phyloP scores from a whole-genome alignment of 2,888 invertebrate species.

The Pristionchus exspectatus region DNA sequence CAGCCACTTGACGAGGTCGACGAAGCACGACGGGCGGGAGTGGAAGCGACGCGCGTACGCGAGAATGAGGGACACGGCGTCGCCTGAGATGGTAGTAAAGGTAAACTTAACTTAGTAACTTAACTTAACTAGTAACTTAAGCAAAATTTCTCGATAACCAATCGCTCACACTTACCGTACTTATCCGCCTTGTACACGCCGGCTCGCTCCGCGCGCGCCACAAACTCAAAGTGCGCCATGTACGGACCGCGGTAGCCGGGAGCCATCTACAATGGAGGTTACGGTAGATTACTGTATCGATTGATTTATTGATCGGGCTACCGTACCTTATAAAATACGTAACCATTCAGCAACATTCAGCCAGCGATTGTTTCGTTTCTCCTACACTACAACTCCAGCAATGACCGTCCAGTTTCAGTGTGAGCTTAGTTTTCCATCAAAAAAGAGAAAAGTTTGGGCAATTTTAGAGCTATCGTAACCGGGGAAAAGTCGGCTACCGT shows the following conservation, averaged over 20 bases:
- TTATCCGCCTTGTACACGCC: slow-evolving; percentile 8
- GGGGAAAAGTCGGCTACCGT: background rate
- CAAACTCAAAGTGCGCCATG: slow-evolving; percentile 56
- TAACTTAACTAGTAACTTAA: no score
- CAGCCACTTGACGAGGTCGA: slow-evolving; percentile 88
- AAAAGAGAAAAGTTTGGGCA: no score
- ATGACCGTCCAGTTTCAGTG: no score
- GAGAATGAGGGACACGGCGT: slow-evolving; percentile 82
- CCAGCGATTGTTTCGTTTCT: no score
- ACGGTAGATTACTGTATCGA: background rate
- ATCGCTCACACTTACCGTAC: background rate
- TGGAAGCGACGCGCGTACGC: slow-evolving; percentile 90
- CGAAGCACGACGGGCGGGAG: slow-evolving; percentile 90
- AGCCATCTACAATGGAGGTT: background rate
- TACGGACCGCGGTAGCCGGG: slow-evolving; percentile 55
- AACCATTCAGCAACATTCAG: no score
- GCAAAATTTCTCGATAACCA: background rate
- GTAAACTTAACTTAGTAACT: no score
- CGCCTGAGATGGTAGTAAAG: slow-evolving; percentile 67
- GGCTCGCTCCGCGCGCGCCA: background rate
- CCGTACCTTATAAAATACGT: no score
- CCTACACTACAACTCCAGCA: no score
- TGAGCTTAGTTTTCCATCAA: no score
- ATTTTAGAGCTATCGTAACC: no score
- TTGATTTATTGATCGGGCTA: background rate